Conservation (phyloP, 1,140 invertebrate genomes). For the Arion vulgaris region DNA sequence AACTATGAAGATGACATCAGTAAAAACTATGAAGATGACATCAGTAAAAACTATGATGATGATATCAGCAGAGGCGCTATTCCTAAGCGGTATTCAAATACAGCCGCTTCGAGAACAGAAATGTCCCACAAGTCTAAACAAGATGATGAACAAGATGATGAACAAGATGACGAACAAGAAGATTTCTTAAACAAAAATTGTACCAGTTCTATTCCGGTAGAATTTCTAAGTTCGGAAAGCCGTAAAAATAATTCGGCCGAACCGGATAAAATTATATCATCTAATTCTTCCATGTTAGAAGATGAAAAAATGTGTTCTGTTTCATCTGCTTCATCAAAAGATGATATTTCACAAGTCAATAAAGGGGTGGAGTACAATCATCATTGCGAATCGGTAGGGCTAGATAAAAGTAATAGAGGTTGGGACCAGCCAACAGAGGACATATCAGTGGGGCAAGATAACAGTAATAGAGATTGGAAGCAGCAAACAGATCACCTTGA, state of each 20-base stretch:
- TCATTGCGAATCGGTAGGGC: too few species aligned
- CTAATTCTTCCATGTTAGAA: too few species aligned
- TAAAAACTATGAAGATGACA: not conserved
- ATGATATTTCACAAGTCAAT: not conserved
- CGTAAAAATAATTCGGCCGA: not conserved
- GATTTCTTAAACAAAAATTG: not conserved
- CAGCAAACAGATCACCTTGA: not conserved
- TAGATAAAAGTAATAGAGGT: not conserved
- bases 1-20: not conserved
- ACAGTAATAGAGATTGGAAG: too few species aligned
- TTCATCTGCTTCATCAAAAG: not conserved
- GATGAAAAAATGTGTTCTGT: not conserved
- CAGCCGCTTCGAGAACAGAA: not conserved
- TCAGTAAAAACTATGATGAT: not conserved
- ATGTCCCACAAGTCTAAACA: not conserved
- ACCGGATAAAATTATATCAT: not conserved
- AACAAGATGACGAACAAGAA: not conserved
- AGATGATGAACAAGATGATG: not conserved
- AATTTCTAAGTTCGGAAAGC: not conserved
- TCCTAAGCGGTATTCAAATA: not conserved
- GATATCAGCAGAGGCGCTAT: constrained; percentile 13
- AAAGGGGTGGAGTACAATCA: not conserved
- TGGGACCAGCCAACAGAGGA: not conserved
- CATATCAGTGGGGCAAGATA: too few species aligned
- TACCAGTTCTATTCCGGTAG: not conserved